phyloP scores from a whole-genome alignment of 2,797 vertebrate species.

The Fistularia commersonii region DNA sequence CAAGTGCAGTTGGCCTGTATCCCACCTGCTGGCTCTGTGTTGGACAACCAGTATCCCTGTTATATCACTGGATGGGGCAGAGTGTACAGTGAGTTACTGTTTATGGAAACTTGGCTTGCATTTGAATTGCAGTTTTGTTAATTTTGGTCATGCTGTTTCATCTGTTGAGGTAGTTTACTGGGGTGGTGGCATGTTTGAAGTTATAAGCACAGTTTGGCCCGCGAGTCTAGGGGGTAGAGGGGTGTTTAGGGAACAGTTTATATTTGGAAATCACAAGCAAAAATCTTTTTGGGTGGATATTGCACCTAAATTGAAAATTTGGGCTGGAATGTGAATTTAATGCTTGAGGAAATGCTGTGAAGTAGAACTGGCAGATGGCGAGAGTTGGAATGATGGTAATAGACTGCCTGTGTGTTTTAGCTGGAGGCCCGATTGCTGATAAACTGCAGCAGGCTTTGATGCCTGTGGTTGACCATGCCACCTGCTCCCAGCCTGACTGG shows the following conservation, averaged over 20 bases:
- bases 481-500: conserved; percentile 81
- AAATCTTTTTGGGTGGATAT: conserved; percentile 31
- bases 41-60: conserved; percentile 74
- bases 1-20: conserved; percentile 72
- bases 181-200: too few species aligned
- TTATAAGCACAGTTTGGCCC: too few species aligned
- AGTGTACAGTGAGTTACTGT: conserved; percentile 68
- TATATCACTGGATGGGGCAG: conserved; percentile 81
- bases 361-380: conserved; percentile 46
- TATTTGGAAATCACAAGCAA: conserved; percentile 33
- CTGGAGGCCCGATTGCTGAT: conserved; percentile 83
- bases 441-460: conserved; percentile 89
- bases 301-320: conserved; percentile 54
- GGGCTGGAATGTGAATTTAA: conserved; percentile 28
- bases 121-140: too few species aligned
- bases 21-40: conserved; percentile 63
- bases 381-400: conserved; percentile 45
- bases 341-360: conserved; percentile 31
- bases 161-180: too few species aligned
- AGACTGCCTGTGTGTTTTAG: conserved; percentile 70
- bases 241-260: conserved; percentile 14
- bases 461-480: conserved; percentile 82
- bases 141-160: too few species aligned
- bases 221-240: too few species aligned
- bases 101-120: too few species aligned